Evolutionary conservation across 1,140 invertebrate genomes (phyloP), one percentile per base, ranked within the genome.

Genomic region (Lepidurus arcticus): DNA sequence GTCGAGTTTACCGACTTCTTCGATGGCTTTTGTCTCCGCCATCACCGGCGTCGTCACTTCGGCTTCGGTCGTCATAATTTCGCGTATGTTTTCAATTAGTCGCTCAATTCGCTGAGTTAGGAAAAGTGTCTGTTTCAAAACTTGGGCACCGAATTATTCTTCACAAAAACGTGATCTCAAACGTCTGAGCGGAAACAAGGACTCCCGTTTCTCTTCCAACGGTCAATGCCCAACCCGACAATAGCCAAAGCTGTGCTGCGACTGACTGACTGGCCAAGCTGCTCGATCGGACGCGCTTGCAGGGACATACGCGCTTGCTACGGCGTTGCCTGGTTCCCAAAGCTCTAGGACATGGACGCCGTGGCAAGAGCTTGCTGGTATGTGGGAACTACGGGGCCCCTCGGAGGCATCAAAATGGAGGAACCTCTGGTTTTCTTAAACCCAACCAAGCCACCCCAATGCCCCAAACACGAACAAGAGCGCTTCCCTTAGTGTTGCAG

Each of bases 51-150:
- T 65, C 53, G 78, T 78, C 21, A 73, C 73, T 45, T 78, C 43
- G 43, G 74, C 78, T 73, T 78, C 78, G 78, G 43, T 78, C 73
- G 78, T 44, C 78, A 78, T 78, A 43, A 45, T 45, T 65, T 65
- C 44, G 26, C 34, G 42, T 42, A 6, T 16, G 21, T n/a, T 76
- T 76, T 24, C 4, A 11, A 16, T 16, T 47, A 11, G 45, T 13
- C 3, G 34, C 34, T 4, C 34, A 65, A n/a, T 11, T 7, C 53
- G 53, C 13, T 65, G 53, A 65, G 16, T 10, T 65, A 7, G 21
- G 8, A 65, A 16, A 65, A 13, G 8, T 4, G 53, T 65, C 16
- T 3, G 16, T 16, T 13, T 65, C 3, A 65, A 7, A 21, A 13
- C 21, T 65, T 21, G 7, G 53, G 13, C 53, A 65, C 53, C 6